These are phyloP conservation scores for Apis mellifera DNA, from an alignment of 1,140 invertebrate species.

Conservation along the genomic window DNA sequence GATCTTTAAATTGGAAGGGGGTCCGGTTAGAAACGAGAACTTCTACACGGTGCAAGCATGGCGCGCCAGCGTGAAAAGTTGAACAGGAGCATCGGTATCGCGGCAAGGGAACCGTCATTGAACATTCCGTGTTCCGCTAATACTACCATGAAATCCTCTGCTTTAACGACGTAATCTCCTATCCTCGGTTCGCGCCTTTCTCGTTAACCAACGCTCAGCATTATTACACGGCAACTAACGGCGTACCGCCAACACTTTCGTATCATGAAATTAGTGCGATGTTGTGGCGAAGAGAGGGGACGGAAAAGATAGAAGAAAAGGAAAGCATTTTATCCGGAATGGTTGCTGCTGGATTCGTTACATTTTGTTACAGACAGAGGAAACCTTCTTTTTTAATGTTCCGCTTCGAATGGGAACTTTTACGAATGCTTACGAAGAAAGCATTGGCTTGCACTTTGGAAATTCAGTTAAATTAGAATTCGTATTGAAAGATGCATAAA, in stretches of 20 bases:
- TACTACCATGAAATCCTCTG: conserved; percentile 7
- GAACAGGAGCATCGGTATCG: background rate
- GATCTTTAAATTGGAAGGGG: background rate
- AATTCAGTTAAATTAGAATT: too few species aligned
- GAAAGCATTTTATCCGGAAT: background rate
- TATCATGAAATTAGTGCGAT: background rate
- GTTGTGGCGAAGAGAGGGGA: background rate
- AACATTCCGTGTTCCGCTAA: background rate
- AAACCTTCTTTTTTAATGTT: too few species aligned
- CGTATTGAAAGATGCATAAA: too few species aligned
- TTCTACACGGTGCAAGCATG: too few species aligned
- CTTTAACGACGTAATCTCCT: background rate
- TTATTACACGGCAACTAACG: background rate
- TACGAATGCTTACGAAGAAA: background rate
- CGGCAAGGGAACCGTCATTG: background rate
- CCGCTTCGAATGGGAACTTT: too few species aligned
- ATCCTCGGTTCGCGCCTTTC: background rate
- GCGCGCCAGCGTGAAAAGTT: background rate
- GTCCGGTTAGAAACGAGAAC: background rate
- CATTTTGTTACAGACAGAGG: too few species aligned
- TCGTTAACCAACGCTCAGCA: conserved; percentile 1
- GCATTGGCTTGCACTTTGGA: too few species aligned
- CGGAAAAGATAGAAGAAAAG: background rate
- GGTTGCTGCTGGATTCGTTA: background rate
- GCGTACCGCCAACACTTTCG: background rate